Evolutionary conservation across 2,888 invertebrate genomes (phyloP).

Genomic region (Lordiphosa fenestrarum): DNA sequence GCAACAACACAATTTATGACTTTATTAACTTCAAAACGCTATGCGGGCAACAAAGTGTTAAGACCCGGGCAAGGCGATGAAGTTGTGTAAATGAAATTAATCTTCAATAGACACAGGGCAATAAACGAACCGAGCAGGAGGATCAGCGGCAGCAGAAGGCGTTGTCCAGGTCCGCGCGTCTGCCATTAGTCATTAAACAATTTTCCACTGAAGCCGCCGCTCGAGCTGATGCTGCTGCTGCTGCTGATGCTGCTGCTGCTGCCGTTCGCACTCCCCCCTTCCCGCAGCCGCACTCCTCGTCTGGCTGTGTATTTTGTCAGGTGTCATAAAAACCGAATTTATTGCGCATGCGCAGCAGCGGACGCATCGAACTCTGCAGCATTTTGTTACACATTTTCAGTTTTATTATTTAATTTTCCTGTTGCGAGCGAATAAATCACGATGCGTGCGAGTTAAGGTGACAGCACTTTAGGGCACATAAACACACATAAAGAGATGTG

Average conservation of each 20-base stretch:
- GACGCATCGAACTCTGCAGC: conserved; percentile 7
- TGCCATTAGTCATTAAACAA: conserved; percentile 73
- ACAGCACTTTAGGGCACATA: conserved; percentile 73
- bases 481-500: conserved; percentile 37
- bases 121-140: conserved; percentile 52
- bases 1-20: conserved; percentile 68
- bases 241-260: conserved; percentile 22
- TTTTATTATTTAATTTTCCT: conserved; percentile 66
- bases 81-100: conserved; percentile 75
- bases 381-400: conserved; percentile 42
- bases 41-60: conserved; percentile 31
- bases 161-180: conserved; percentile 18
- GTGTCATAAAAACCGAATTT: conserved; percentile 79
- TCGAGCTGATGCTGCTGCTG: conserved; percentile 17
- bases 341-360: conserved; percentile 76
- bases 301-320: conserved; percentile 77
- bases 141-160: conserved; percentile 40
- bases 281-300: conserved; percentile 13
- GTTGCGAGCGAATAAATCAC: conserved; percentile 64
- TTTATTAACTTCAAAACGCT: conserved; percentile 72
- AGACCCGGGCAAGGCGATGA: conserved; percentile 61
- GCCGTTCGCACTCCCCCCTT: not conserved
- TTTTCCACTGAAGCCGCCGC: conserved; percentile 67
- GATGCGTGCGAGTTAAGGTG: conserved; percentile 71
- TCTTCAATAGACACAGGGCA: conserved; percentile 74